Base-by-base conservation (phyloP, 2,888 invertebrate species). In the Boloria euphrosyne region DNA sequence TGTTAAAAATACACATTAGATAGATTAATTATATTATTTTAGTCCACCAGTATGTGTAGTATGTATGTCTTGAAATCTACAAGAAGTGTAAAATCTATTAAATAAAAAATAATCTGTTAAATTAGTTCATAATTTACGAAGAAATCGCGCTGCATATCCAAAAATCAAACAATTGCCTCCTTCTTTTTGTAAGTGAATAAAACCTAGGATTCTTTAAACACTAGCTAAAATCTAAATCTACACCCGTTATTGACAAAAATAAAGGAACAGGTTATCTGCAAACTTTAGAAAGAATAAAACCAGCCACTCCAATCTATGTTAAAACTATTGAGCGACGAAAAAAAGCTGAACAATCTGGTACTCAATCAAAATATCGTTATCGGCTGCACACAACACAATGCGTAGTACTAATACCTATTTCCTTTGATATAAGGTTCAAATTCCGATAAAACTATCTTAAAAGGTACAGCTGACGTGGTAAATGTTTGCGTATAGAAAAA, bases 401-500 rank as follows among this genome's bases (percentile, higher is more conserved):
- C 31, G 27, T 38, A 6, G 27, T 31, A 31, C 5, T 65, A 27
- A 52, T 53, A 38, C 51, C 46, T 68, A 63, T 68, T 65, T 50
- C 17, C 44, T 17, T 59, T 22, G 13, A 43, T 52, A 57, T 31
- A 62, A 31, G 47, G 27, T 47, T 58, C 54, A 51, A 54, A 38
- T 51, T 64, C 13, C 38, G 27, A 2, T 47, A 22, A 47, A 27
- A 47, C 17, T 43, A 16, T 17, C 46, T 46, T 53, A 31, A 46
- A 47, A 57, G 46, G 55, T 51, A 50, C 60, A 69, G 64, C 57
- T 62, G 67, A 66, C 62, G 67, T 65, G 65, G 75, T 75, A 78
- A 81, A 82, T 80, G 80, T 81, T 82, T 78, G 78, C 73, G 60
- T 71, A 53, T 73, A 72, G 73, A 73, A 76, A 79, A 81, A 81